Percentiles rank a stretch among this genome's conserved stretches.
Conservation (phyloP, 37 sponge, comb jelly and placozoan species). For the Ianthella basta region DNA sequence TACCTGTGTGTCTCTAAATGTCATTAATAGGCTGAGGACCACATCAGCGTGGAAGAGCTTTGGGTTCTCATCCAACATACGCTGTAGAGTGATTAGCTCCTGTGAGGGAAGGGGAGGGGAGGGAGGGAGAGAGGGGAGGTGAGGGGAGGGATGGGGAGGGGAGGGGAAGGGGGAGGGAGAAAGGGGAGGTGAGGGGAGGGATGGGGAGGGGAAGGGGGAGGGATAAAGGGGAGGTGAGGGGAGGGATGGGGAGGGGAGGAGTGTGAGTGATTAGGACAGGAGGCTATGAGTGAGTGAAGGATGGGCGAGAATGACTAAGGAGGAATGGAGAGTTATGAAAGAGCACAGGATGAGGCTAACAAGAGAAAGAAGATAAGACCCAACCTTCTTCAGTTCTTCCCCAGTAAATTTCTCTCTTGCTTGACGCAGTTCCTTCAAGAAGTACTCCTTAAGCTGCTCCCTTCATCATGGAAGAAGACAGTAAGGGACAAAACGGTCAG, state of each 20-base stretch:
- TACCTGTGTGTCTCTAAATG: constrained; percentile 90
- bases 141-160: background rate
- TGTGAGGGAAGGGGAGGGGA: constrained; percentile 4
- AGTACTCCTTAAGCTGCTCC: constrained; percentile 71
- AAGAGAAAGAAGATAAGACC: background rate
- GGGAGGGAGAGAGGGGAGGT: background rate
- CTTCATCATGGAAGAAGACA: constrained; percentile 17
- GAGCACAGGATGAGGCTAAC: too few species aligned
- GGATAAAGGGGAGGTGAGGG: background rate
- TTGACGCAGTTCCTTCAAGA: constrained; percentile 59
- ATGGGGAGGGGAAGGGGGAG: background rate
- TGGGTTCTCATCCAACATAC: constrained; percentile 82
- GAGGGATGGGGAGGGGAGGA: too few species aligned
- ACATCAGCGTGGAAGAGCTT: constrained; percentile 76
- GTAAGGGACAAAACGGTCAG: background rate
- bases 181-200: background rate
- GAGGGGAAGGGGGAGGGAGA: background rate
- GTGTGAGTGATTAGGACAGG: too few species aligned
- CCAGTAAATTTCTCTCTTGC: constrained; percentile 63
- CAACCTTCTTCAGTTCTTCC: constrained; percentile 68
- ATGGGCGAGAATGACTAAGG: too few species aligned
- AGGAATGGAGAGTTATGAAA: too few species aligned
- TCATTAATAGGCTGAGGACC: constrained; percentile 66
- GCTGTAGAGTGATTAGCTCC: constrained; percentile 68
- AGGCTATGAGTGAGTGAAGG: too few species aligned